Percentiles rank a stretch among this genome's conserved stretches.
These are phyloP conservation scores for Opisthograptis luteolata DNA, from an alignment of 2,888 invertebrate species.

Conservation along the genomic window DNA sequence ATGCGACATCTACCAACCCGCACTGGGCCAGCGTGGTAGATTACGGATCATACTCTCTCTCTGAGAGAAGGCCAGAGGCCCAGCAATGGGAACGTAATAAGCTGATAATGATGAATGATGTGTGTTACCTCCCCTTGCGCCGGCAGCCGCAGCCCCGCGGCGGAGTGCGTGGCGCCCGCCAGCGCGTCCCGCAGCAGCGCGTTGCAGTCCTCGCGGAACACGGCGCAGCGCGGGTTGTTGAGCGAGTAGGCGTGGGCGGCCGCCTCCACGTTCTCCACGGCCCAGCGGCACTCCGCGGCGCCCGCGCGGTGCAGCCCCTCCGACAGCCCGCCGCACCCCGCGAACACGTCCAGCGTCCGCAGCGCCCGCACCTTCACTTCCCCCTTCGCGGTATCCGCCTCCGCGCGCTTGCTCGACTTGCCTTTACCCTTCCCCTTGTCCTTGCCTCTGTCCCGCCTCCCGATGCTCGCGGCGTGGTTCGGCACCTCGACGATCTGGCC, in stretches of 20 bases:
- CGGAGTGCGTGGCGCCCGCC: constrained; percentile 81
- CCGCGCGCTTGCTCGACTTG: constrained; percentile 77
- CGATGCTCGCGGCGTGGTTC: constrained; percentile 82
- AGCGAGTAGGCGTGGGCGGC: constrained; percentile 92
- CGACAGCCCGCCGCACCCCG: constrained; percentile 93
- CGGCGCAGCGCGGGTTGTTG: constrained; percentile 89
- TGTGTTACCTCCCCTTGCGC: constrained; percentile 90
- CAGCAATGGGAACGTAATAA: no score
- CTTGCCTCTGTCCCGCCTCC: constrained; percentile 85
- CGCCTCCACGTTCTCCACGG: constrained; percentile 90
- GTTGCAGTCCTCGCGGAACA: constrained; percentile 94
- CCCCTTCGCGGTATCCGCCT: constrained; percentile 46
- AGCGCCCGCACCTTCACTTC: constrained; percentile 77
- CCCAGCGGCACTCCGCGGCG: constrained; percentile 89
- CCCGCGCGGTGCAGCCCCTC: constrained; percentile 89
- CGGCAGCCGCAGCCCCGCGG: constrained; percentile 85
- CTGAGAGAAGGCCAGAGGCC: no score
- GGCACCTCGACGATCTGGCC: constrained; percentile 86
- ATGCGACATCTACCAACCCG: no score
- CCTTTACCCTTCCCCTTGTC: constrained; percentile 64
- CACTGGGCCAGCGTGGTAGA: no score
- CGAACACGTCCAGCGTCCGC: constrained; percentile 91
- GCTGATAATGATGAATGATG: no score
- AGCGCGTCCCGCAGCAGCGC: constrained; percentile 87
- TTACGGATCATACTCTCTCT: no score